A percentile compares a stretch with the other conserved stretches of the same genome.
phyloP scores from a whole-genome alignment of 2,888 invertebrate species.

The Chironomus tentans region DNA sequence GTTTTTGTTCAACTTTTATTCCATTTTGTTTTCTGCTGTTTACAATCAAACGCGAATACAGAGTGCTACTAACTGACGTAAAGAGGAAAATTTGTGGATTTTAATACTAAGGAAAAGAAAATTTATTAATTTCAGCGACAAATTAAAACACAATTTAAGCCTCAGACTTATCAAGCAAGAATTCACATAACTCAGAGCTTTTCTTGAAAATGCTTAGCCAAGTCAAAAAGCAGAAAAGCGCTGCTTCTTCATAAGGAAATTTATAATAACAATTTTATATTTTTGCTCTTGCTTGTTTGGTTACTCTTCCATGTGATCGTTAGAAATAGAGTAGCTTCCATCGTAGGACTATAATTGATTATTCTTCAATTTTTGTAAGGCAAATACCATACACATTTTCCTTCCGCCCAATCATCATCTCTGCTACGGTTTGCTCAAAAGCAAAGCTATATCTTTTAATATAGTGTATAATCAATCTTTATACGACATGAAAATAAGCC shows the following conservation, averaged over 20 bases:
- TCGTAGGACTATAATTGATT: background rate
- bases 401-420: too few relatives aligned
- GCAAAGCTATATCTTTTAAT: background rate
- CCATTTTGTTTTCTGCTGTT: background rate
- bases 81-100: background rate
- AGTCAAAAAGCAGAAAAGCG: background rate
- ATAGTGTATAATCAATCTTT: background rate
- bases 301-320: background rate
- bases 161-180: background rate
- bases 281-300: background rate
- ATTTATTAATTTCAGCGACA: background rate
- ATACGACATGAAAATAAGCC: background rate
- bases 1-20: background rate
- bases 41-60: background rate
- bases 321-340: background rate
- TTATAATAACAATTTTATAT: background rate
- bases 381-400: too few relatives aligned
- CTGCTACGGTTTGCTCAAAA: too few relatives aligned
- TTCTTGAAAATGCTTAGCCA: too few relatives aligned
- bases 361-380: background rate
- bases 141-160: background rate
- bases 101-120: background rate
- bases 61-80: background rate
- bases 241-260: background rate
- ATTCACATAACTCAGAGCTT: background rate